Conservation (phyloP, 2,888 invertebrate species). For the Acanthacorydalis orientalis region DNA sequence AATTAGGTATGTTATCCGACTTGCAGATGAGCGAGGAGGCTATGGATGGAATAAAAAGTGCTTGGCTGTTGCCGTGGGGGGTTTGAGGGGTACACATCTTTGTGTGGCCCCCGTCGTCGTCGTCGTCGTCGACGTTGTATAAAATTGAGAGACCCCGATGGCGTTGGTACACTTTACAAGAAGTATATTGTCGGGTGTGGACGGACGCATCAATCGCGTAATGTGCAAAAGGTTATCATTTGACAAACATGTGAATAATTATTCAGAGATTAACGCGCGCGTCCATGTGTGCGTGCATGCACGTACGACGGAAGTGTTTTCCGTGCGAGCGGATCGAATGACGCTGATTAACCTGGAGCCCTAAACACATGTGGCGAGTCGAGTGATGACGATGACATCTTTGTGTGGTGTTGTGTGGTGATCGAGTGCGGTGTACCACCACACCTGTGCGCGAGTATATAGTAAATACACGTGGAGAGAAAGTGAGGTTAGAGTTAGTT, state of each 20-base stretch:
- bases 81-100: conserved; percentile 14
- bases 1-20: conserved; percentile 81
- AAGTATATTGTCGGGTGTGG: conserved; percentile 5
- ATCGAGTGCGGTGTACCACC: neutral
- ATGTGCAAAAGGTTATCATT: too few relatives aligned
- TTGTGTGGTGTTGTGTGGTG: neutral
- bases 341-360: too few relatives aligned
- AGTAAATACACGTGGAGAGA: too few relatives aligned
- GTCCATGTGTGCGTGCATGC: neutral
- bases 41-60: conserved; percentile 54
- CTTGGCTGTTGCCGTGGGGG: conserved; percentile 32
- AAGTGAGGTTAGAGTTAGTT: too few relatives aligned
- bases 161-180: conserved; percentile 27
- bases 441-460: too few relatives aligned
- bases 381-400: neutral
- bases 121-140: conserved; percentile 22
- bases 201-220: neutral
- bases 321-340: too few relatives aligned
- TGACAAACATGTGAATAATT: neutral
- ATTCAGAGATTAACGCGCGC: neutral
- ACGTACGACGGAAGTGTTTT: too few relatives aligned
- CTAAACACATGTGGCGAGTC: too few relatives aligned
- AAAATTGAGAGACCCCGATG: conserved; percentile 29
- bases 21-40: conserved; percentile 67
- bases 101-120: conserved; percentile 21